Evolutionary conservation across 2,888 invertebrate genomes (phyloP).

Genomic region (Arenicola marina): DNA sequence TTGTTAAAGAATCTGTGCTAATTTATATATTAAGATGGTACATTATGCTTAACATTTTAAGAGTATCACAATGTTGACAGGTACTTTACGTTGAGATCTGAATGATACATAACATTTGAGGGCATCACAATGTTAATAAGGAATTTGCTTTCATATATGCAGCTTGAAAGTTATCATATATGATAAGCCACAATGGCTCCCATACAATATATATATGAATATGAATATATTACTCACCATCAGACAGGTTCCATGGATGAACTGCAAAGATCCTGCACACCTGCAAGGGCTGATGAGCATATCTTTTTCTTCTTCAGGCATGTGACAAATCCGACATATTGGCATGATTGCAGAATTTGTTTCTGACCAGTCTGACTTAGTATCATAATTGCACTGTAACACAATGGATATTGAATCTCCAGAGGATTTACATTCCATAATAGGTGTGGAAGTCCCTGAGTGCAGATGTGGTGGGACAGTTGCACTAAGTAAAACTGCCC

Average conservation of each 20-base stretch:
- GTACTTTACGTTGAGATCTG: no score
- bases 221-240: slow-evolving; percentile 55
- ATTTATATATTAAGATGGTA: no score
- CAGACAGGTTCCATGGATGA: slow-evolving; percentile 65
- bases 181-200: no score
- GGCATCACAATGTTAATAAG: no score
- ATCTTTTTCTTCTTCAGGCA: slow-evolving; percentile 47
- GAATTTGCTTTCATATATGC: no score
- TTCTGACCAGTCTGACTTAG: slow-evolving; percentile 25
- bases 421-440: neutral
- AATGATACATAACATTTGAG: no score
- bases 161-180: no score
- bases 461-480: neutral
- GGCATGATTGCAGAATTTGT: slow-evolving; percentile 34
- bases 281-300: slow-evolving; percentile 65
- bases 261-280: slow-evolving; percentile 65
- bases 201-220: no score
- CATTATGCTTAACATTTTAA: no score
- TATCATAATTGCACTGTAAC: slow-evolving; percentile 12
- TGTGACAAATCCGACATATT: slow-evolving; percentile 66
- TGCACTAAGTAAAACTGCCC: neutral
- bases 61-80: no score
- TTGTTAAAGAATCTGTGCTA: no score
- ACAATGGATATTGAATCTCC: neutral
- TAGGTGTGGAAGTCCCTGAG: slow-evolving; percentile 2